phyloP scores from a whole-genome alignment of 2,888 invertebrate species.

The Pocota personata region DNA sequence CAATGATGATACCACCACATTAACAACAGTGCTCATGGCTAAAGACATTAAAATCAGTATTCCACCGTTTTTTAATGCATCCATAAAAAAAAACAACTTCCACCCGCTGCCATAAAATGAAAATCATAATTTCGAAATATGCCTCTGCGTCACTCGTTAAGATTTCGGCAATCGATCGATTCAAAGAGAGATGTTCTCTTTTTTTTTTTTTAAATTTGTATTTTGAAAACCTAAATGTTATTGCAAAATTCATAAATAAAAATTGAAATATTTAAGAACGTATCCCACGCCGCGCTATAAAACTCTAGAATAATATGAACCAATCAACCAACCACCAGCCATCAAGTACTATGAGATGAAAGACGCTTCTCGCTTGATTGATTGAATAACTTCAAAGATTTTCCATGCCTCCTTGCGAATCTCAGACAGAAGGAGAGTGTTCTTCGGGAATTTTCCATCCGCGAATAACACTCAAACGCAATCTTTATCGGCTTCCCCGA shows the following conservation, averaged over 20 bases:
- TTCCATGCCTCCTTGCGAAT: background rate
- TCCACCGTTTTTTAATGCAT: background rate
- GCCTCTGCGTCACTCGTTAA: background rate
- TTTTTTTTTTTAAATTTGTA: background rate
- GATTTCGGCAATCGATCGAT: background rate
- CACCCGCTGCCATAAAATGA: constrained; percentile 15
- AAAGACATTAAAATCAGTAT: constrained; percentile 5
- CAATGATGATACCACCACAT: background rate
- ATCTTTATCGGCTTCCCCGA: background rate
- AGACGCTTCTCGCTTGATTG: constrained; percentile 13
- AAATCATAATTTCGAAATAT: constrained; percentile 11
- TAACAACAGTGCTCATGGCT: background rate
- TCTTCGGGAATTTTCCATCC: constrained; percentile 12
- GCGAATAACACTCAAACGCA: background rate
- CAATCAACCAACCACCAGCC: background rate
- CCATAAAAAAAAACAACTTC: constrained; percentile 25
- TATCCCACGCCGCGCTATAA: constrained; percentile 4
- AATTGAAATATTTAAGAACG: constrained; percentile 23
- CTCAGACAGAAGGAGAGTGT: background rate
- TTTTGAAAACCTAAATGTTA: background rate
- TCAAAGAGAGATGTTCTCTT: background rate
- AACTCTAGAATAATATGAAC: background rate
- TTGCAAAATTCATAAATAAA: constrained; percentile 10
- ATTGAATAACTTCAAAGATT: constrained; percentile 27
- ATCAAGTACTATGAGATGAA: background rate